Conservation (phyloP, 2,888 invertebrate species). For the Octonoba sinensis region DNA sequence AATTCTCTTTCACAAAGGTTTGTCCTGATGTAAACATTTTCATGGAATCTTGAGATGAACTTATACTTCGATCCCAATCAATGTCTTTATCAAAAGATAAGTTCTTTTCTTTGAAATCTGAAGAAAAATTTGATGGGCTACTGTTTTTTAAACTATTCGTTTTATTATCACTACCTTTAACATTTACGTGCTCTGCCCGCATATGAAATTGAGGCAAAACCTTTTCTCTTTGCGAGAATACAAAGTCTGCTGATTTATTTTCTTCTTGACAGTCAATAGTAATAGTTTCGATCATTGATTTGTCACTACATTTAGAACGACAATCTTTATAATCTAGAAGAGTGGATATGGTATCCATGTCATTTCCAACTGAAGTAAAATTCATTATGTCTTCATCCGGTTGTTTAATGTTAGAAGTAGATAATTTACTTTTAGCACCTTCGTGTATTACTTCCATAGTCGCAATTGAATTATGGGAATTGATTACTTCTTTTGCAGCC, state of each 20-base stretch:
- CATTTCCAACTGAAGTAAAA: not conserved
- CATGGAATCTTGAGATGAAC: not conserved
- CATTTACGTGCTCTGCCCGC: not conserved
- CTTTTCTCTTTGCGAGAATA: slow-evolving; percentile 17
- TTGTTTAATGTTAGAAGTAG: not conserved
- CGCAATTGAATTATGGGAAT: too few relatives aligned
- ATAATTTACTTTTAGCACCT: not conserved
- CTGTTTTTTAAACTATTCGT: not conserved
- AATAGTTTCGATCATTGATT: not conserved
- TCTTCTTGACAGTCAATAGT: slow-evolving; percentile 13
- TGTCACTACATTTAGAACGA: not conserved
- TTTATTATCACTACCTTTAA: not conserved
- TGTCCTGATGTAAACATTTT: not conserved
- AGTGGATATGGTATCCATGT: not conserved
- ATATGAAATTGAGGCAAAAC: slow-evolving; percentile 1
- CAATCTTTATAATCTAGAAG: not conserved
- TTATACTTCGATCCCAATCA: slow-evolving; percentile 11
- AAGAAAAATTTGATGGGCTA: not conserved
- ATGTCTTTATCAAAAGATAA: slow-evolving; percentile 5
- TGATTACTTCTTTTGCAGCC: too few relatives aligned
- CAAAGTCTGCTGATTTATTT: slow-evolving; percentile 15
- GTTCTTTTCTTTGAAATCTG: not conserved
- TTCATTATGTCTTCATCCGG: not conserved
- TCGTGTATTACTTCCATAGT: not conserved
- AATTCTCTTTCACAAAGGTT: slow-evolving; percentile 5